Base-by-base conservation (phyloP, 1,140 invertebrate genomes). In the Drosophila kikkawai region DNA sequence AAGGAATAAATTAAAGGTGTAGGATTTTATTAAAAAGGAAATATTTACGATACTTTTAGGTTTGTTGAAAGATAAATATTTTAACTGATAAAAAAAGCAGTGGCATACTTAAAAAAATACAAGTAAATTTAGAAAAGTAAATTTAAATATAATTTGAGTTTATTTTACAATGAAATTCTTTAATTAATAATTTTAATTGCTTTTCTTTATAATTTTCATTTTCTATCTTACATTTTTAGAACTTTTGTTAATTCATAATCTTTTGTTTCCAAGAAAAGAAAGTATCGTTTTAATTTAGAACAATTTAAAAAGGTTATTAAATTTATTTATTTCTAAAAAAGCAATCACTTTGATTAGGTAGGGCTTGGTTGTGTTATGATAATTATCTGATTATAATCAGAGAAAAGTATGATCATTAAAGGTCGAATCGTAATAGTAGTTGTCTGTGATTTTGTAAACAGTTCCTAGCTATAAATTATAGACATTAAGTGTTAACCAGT, bases 381-480 rank as follows among this genome's bases (percentile, higher is more conserved):
- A 39, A 55, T 39, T 37, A 29, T 29, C 26, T 29, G 26, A 29
- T 29, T 29, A 29, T 29, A 29, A 7, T 29, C 26, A 13, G 1
- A n/a, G 2, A 22, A 39, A 55, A 55, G 19, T 55, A 55, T 39
- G 53, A 8, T 22, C 4, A 39, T 39, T 22, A 55, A 22, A 55
- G 7, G 34, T 39, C 2, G 13, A 39, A 9, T 55, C 0, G 13
- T 39, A 22, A 39, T 22, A 15, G 32, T 55, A 17, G 7, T 55
- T 39, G 8, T 5, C 5, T 37, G 13, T 37, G 17, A 55, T 55
- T 56, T 55, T 0, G 22, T 39, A n/a, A 55, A 22, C 51, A 55
- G 13, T 39, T 56, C 36, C 36, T 39, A 13, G 36, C 53, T 39
- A 39, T 37, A 5, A 56, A 37, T 55, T 37, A 55, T 55, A 55